Percentiles rank a stretch among this genome's conserved stretches.
Evolutionary conservation across 2,797 vertebrate species (phyloP).

Genomic region (Acanthopagrus latus): DNA sequence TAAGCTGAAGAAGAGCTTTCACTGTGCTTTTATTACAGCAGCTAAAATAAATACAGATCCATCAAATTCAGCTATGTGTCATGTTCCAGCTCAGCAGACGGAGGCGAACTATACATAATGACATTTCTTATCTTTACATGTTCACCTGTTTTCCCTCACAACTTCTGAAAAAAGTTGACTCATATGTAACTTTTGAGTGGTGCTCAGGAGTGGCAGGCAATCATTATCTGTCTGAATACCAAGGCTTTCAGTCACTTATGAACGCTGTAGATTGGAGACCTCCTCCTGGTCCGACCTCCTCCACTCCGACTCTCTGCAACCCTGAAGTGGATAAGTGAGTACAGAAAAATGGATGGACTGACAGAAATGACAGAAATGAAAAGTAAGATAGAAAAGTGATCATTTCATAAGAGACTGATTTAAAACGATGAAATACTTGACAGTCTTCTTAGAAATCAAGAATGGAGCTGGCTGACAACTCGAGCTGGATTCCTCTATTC

Average conservation of each 20-base stretch:
- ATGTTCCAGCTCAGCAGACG: no score
- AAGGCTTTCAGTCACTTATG: not conserved
- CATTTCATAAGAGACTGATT: not conserved
- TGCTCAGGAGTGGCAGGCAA: not conserved
- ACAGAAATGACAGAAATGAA: not conserved
- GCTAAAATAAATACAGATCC: slow-evolving; percentile 11
- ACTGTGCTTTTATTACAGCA: slow-evolving; percentile 13
- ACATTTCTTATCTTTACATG: not conserved
- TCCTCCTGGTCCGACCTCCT: not conserved
- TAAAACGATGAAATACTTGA: not conserved
- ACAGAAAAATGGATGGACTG: slow-evolving; percentile 5
- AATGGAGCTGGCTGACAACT: no score
- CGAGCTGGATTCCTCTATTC: not conserved
- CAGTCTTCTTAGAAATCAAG: not conserved
- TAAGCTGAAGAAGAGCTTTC: slow-evolving; percentile 17
- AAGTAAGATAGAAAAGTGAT: not conserved
- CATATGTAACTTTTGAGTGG: not conserved
- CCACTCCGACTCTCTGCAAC: not conserved
- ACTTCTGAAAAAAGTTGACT: not conserved
- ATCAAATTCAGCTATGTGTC: slow-evolving; percentile 9
- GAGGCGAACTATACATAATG: no score
- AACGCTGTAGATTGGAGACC: not conserved
- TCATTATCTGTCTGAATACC: not conserved
- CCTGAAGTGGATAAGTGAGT: not conserved
- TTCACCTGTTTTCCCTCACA: not conserved